Evolutionary conservation across 2,797 vertebrate genomes (phyloP).

Genomic region (Phrynocephalus guinanensis): DNA sequence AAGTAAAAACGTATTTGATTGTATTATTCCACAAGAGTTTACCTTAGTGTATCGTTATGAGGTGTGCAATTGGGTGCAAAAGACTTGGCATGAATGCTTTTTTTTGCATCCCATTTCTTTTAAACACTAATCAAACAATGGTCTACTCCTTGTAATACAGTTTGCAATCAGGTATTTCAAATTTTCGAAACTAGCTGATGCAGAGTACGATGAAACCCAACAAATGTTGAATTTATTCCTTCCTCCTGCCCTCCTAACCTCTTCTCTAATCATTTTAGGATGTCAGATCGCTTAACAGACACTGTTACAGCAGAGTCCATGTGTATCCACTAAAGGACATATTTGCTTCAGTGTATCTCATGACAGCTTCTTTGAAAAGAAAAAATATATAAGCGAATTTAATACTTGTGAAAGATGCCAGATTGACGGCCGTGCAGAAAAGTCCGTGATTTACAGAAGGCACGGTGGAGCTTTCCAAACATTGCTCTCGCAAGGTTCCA

Average conservation of each 20-base stretch:
- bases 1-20: background rate
- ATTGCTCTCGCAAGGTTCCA: constrained; percentile 48
- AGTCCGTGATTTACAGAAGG: constrained; percentile 67
- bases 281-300: constrained; percentile 74
- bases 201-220: constrained; percentile 67
- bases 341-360: constrained; percentile 75
- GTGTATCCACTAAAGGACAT: constrained; percentile 76
- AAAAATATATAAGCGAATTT: constrained; percentile 70
- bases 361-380: constrained; percentile 70
- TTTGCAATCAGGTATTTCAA: constrained; percentile 16
- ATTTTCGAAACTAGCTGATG: constrained; percentile 61
- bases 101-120: background rate
- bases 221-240: constrained; percentile 72
- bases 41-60: background rate
- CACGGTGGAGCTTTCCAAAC: constrained; percentile 64
- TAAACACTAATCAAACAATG: background rate
- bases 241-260: constrained; percentile 11
- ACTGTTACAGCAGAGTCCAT: constrained; percentile 73
- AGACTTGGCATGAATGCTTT: background rate
- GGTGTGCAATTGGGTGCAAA: background rate
- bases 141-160: background rate
- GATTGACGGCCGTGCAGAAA: constrained; percentile 70
- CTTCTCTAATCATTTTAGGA: constrained; percentile 64
- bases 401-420: constrained; percentile 74
- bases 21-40: background rate